Evolutionary conservation across 2,888 invertebrate species (phyloP).

Genomic region (Euzophera pinguis): DNA sequence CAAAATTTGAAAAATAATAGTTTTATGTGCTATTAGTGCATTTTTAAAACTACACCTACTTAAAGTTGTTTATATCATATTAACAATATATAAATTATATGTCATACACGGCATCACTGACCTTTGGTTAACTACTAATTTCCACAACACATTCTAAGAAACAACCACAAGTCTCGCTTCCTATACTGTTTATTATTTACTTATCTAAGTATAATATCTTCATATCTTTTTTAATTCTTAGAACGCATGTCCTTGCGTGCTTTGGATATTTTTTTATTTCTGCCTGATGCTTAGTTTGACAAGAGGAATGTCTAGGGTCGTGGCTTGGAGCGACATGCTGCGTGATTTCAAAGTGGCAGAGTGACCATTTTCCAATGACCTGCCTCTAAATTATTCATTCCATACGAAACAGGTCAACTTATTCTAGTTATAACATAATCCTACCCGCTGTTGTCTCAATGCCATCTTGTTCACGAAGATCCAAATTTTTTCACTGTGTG

Average conservation of each 20-base stretch:
- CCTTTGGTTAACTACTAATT: slow-evolving; percentile 1
- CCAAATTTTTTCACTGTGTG: slow-evolving; percentile 58
- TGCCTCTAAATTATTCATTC: slow-evolving; percentile 29
- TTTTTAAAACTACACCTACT: too few species aligned
- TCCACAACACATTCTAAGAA: slow-evolving; percentile 7
- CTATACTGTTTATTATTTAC: background rate
- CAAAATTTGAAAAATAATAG: too few species aligned
- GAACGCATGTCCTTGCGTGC: slow-evolving; percentile 53
- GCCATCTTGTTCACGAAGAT: slow-evolving; percentile 70
- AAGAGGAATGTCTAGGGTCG: slow-evolving; percentile 69
- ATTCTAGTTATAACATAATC: slow-evolving; percentile 56
- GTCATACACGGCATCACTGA: background rate
- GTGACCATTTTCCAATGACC: slow-evolving; percentile 42
- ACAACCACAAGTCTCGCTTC: slow-evolving; percentile 9
- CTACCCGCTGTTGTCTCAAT: slow-evolving; percentile 74
- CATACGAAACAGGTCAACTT: slow-evolving; percentile 33
- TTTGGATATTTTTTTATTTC: slow-evolving; percentile 53
- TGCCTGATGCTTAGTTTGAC: slow-evolving; percentile 66
- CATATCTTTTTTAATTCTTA: slow-evolving; percentile 27
- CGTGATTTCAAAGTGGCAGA: slow-evolving; percentile 56
- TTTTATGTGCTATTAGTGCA: too few species aligned
- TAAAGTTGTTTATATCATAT: background rate
- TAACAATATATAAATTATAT: too few species aligned
- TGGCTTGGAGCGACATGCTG: slow-evolving; percentile 55
- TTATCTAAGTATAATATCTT: slow-evolving; percentile 12